phyloP scores from a whole-genome alignment of 2,113 vertebrate species.

The Spea bombifrons region DNA sequence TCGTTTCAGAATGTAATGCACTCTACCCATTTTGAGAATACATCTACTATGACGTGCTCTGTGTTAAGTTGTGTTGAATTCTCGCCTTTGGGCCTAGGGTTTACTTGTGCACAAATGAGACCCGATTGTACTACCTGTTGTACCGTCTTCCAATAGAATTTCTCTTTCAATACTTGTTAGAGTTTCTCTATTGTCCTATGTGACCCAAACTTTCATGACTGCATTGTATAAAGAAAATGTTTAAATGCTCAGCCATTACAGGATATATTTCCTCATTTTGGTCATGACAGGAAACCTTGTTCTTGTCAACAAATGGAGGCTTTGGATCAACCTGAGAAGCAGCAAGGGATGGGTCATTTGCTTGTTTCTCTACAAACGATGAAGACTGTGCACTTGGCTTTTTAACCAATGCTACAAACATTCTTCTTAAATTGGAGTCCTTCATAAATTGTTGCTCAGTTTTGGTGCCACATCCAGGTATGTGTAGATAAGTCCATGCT shows the following conservation, averaged over 20 bases:
- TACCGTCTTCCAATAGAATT: neutral
- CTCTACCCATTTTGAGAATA: neutral
- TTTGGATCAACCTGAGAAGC: neutral
- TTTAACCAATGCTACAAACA: neutral
- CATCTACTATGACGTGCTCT: neutral
- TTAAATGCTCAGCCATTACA: neutral
- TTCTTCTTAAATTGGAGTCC: neutral
- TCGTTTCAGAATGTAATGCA: neutral
- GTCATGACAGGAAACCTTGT: neutral
- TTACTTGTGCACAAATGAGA: neutral
- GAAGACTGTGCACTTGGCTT: neutral
- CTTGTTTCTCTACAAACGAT: neutral
- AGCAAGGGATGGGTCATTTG: neutral
- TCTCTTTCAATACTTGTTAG: neutral
- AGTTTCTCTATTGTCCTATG: neutral
- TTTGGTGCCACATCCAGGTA: too few species aligned
- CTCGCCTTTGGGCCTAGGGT: neutral
- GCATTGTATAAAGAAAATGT: neutral
- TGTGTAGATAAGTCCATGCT: too few species aligned
- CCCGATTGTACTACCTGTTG: neutral
- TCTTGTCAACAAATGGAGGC: neutral
- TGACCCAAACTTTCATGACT: neutral
- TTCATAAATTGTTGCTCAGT: too few species aligned
- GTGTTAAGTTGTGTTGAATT: neutral
- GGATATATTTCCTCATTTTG: neutral